Evolutionary conservation across 1,140 invertebrate genomes (phyloP).

Genomic region (Macrobrachium nipponense): DNA sequence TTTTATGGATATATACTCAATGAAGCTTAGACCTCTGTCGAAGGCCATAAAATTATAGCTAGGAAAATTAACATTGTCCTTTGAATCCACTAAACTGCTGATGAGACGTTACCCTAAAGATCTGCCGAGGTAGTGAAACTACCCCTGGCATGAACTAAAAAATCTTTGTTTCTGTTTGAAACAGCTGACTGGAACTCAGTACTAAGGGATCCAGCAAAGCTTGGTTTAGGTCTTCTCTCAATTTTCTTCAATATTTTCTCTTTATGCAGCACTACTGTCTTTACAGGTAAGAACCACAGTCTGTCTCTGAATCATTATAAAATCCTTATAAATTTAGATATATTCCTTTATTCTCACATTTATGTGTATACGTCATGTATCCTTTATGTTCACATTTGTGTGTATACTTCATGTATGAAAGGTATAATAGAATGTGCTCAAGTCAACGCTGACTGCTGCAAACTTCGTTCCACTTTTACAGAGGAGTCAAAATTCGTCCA

Average conservation of each 20-base stretch:
- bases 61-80: no score
- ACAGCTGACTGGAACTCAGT: conserved; percentile 88
- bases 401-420: neutral
- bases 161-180: neutral
- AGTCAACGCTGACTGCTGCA: no score
- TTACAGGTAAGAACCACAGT: conserved; percentile 75
- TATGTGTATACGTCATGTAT: neutral
- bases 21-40: no score
- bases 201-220: conserved; percentile 96
- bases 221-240: conserved; percentile 94
- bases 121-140: no score
- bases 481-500: no score
- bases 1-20: no score
- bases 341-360: neutral
- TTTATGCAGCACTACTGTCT: conserved; percentile 96
- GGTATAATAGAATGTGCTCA: neutral
- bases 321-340: neutral
- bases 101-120: no score
- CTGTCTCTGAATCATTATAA: neutral
- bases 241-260: conserved; percentile 95
- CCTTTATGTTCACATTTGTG: neutral
- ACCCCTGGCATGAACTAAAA: no score
- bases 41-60: no score
- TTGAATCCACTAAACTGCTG: no score
- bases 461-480: no score